These are phyloP conservation scores for Cyprinodon tularosa DNA, from an alignment of 2,113 vertebrate genomes.

Conservation along the genomic window DNA sequence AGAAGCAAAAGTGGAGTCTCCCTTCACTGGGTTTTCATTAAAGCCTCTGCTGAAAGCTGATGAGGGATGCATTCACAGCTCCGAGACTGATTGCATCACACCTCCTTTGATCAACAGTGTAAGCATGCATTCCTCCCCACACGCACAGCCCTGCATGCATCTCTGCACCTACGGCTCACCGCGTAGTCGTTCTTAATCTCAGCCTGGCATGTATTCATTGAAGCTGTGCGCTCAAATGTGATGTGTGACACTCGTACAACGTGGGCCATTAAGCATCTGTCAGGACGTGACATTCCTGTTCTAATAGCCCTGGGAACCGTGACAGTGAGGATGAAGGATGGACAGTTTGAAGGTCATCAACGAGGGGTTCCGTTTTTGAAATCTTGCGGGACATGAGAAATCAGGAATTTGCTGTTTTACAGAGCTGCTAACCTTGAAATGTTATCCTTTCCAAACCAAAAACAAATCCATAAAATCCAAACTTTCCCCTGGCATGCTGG, in stretches of 20 bases:
- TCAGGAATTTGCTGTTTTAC: background rate
- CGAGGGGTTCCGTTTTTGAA: slow-evolving; percentile 1
- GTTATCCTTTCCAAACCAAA: slow-evolving; percentile 22
- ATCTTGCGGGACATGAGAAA: slow-evolving; percentile 17
- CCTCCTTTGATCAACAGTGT: slow-evolving; percentile 70
- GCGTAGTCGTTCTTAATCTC: slow-evolving; percentile 21
- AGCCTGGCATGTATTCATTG: background rate
- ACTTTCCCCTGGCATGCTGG: slow-evolving; percentile 55
- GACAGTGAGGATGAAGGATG: slow-evolving; percentile 49
- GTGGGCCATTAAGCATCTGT: slow-evolving; percentile 54
- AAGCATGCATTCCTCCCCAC: slow-evolving; percentile 10
- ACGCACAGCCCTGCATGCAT: background rate
- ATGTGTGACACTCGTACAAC: slow-evolving; percentile 32
- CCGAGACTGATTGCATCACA: slow-evolving; percentile 69
- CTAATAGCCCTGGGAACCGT: slow-evolving; percentile 58
- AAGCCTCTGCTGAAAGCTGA: slow-evolving; percentile 71
- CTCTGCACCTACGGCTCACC: slow-evolving; percentile 15
- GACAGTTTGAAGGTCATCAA: slow-evolving; percentile 28
- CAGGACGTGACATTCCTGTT: slow-evolving; percentile 42
- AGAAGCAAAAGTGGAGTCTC: slow-evolving; percentile 61
- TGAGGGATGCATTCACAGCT: slow-evolving; percentile 69
- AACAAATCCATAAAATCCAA: slow-evolving; percentile 22
- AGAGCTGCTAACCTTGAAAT: background rate
- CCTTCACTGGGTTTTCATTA: slow-evolving; percentile 78
- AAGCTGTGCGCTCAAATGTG: slow-evolving; percentile 9